Evolutionary conservation across 2,888 invertebrate genomes (phyloP).

Genomic region (Protophormia terraenovae): DNA sequence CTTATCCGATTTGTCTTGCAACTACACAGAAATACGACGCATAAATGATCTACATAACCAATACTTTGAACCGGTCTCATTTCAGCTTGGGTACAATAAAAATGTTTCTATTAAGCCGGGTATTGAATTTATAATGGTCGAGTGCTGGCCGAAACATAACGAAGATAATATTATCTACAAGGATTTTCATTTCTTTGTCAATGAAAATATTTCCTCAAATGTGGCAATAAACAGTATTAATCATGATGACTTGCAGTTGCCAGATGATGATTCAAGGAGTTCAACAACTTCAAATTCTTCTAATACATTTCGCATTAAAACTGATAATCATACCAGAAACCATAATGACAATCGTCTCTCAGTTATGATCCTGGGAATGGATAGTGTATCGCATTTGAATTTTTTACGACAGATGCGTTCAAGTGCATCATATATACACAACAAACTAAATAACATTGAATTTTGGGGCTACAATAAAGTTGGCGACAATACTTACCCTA

Average conservation of each 20-base stretch:
- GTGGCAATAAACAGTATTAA: not conserved
- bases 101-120: slow-evolving; percentile 72
- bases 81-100: slow-evolving; percentile 70
- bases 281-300: slow-evolving; percentile 30
- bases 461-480: slow-evolving; percentile 95
- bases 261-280: slow-evolving; percentile 41
- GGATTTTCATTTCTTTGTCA: slow-evolving; percentile 84
- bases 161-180: slow-evolving; percentile 83
- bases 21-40: slow-evolving; percentile 75
- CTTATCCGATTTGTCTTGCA: slow-evolving; percentile 73
- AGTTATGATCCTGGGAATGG: slow-evolving; percentile 91
- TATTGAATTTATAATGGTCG: slow-evolving; percentile 86
- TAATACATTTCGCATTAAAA: not conserved
- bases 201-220: not conserved
- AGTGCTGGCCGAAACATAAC: slow-evolving; percentile 82
- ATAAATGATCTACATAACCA: slow-evolving; percentile 73
- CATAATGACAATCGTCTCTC: slow-evolving; percentile 81
- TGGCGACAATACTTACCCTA: slow-evolving; percentile 96
- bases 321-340: slow-evolving; percentile 1
- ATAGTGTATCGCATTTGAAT: slow-evolving; percentile 92
- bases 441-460: slow-evolving; percentile 83
- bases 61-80: slow-evolving; percentile 67
- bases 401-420: slow-evolving; percentile 92
- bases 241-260: not conserved
- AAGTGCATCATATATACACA: slow-evolving; percentile 84